Conservation (phyloP, 1,140 invertebrate species). For the Scaptomyza pallida region DNA sequence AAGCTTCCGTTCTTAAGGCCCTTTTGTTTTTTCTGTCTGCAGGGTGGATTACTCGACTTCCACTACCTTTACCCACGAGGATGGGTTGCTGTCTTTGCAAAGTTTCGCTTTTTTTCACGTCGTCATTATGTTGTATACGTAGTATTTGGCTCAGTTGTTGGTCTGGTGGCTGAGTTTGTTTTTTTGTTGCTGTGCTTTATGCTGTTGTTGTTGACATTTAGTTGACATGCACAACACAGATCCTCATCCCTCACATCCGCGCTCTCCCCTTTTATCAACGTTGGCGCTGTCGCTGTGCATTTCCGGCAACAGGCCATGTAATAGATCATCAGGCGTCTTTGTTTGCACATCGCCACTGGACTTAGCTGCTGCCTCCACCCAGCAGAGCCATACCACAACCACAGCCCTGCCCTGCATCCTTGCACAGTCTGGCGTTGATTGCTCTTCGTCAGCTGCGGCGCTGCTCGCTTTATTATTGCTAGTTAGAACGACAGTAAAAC, state of each 20-base stretch:
- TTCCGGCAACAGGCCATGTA: constrained; percentile 62
- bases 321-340: constrained; percentile 76
- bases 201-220: constrained; percentile 73
- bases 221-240: constrained; percentile 66
- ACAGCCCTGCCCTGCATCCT: background rate
- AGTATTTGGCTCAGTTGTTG: constrained; percentile 12
- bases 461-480: constrained; percentile 65
- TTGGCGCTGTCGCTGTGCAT: constrained; percentile 26
- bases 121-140: constrained; percentile 19
- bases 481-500: constrained; percentile 39
- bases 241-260: constrained; percentile 1
- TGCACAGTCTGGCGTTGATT: constrained; percentile 38
- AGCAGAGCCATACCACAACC: background rate
- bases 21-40: constrained; percentile 34
- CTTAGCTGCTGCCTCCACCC: constrained; percentile 30
- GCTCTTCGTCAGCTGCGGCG: constrained; percentile 66
- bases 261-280: background rate
- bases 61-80: background rate
- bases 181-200: constrained; percentile 43
- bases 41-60: constrained; percentile 14
- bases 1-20: constrained; percentile 2
- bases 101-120: constrained; percentile 45
- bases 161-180: constrained; percentile 33
- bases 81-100: background rate
- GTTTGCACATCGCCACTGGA: constrained; percentile 65